phyloP scores from a whole-genome alignment of 2,113 vertebrate genomes.

The Leptocoma aspasia region DNA sequence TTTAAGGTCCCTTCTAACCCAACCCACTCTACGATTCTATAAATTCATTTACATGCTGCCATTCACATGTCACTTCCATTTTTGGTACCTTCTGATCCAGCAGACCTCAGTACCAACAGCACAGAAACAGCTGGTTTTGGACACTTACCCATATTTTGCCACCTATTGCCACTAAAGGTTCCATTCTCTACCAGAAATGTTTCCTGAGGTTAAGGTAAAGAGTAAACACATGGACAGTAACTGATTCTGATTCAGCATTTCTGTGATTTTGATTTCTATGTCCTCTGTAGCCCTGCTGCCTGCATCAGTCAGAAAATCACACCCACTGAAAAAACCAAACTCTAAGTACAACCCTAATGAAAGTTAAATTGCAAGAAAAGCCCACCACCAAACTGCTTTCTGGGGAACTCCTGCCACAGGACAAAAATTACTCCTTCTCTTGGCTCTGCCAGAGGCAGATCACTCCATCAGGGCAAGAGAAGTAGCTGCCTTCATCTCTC shows the following conservation, averaged over 20 bases:
- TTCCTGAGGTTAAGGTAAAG: background rate
- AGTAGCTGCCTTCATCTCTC: background rate
- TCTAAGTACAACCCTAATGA: background rate
- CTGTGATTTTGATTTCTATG: background rate
- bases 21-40: background rate
- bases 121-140: background rate
- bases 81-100: background rate
- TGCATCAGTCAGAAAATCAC: background rate
- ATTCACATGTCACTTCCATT: background rate
- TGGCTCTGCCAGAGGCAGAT: background rate
- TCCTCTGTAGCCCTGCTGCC: background rate
- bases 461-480: background rate
- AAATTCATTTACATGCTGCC: background rate
- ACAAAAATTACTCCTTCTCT: background rate
- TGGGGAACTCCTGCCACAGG: background rate
- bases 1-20: background rate
- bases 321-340: background rate
- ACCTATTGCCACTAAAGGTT: background rate
- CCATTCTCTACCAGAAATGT: background rate
- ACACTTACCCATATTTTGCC: background rate
- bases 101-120: background rate
- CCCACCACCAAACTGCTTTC: background rate
- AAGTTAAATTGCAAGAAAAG: background rate
- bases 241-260: background rate
- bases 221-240: background rate